Base-by-base conservation (phyloP, 2,113 vertebrate genomes). In the Himantopus leucocephalus region DNA sequence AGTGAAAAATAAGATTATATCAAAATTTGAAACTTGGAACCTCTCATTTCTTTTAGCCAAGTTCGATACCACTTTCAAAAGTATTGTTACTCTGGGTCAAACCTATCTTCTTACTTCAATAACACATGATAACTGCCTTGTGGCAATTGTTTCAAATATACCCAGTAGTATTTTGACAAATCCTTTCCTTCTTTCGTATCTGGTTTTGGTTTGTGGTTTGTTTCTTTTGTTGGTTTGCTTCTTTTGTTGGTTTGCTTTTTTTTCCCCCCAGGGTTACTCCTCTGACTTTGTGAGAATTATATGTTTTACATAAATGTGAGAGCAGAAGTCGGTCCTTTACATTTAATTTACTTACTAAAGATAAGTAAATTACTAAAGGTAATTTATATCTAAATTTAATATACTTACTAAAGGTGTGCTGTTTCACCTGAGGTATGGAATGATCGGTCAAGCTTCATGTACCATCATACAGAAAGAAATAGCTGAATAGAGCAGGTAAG, bases 1-100 rank as follows among this genome's bases (percentile, higher is more conserved):
- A n/a, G 9, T 0, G 0, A 80, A 91, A 91, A 73, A 66, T 34
- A 37, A 81, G 10, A 2, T 29, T 72, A 20, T 55, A 35, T 4
- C 32, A 19, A 66, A 90, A 34, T 5, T 1, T 21, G 16, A 74
- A 89, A 58, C 14, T 39, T 74, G 41, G 29, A 77, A 62, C 39
- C 10, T 23, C 24, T 77, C 1, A 0, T 3, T 32, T 59, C 72
- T 68, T 81, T 53, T 21, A 79, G 20, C 32, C 7, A 53, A 76
- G 30, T 23, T 79, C 29, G 4, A 24, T 68, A 68, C 13, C 11
- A 26, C 7, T 18, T 43, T 83, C 21, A 35, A 43, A 84, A 83
- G 5, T 43, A 76, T 18, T 80, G 21, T 48, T 80, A 67, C 45
- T 73, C 13, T 81, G 34, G 24, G 59, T 89, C 23, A 58, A 74